These are phyloP conservation scores for Seriola rivoliana DNA, from an alignment of 2,113 vertebrate species.

Conservation along the genomic window DNA sequence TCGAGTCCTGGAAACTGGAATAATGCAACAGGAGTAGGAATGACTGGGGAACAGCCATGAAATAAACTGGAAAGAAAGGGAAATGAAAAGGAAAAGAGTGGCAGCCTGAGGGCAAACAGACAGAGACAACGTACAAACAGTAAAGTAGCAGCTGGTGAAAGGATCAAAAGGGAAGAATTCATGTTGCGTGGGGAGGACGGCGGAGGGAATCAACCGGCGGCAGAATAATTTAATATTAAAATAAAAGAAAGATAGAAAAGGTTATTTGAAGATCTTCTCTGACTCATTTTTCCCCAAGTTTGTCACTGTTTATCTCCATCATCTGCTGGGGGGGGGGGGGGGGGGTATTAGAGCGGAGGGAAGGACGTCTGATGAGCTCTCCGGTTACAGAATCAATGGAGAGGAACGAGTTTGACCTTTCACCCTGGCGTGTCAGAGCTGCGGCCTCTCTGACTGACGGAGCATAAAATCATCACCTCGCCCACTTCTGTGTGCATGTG, in stretches of 20 bases:
- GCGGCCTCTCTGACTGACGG: neutral
- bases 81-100: neutral
- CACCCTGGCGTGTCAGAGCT: slow-evolving; percentile 9
- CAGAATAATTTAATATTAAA: neutral
- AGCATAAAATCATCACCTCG: slow-evolving; percentile 32
- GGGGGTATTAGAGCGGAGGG: neutral
- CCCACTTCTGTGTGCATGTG: neutral
- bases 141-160: neutral
- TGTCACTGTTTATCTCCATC: neutral
- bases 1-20: too few relatives aligned
- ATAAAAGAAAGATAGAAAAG: neutral
- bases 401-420: slow-evolving; percentile 51
- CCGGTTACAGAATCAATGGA: slow-evolving; percentile 40
- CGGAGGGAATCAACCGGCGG: neutral
- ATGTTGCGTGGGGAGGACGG: neutral
- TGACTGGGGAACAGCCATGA: neutral
- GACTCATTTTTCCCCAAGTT: neutral
- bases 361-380: slow-evolving; percentile 16
- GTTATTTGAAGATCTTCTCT: neutral
- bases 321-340: too few relatives aligned
- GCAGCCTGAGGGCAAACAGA: neutral
- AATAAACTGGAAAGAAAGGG: neutral
- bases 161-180: neutral
- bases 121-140: neutral
- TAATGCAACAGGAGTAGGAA: neutral